Conservation (phyloP, 2,888 invertebrate genomes). For the Zele albiditarsus region DNA sequence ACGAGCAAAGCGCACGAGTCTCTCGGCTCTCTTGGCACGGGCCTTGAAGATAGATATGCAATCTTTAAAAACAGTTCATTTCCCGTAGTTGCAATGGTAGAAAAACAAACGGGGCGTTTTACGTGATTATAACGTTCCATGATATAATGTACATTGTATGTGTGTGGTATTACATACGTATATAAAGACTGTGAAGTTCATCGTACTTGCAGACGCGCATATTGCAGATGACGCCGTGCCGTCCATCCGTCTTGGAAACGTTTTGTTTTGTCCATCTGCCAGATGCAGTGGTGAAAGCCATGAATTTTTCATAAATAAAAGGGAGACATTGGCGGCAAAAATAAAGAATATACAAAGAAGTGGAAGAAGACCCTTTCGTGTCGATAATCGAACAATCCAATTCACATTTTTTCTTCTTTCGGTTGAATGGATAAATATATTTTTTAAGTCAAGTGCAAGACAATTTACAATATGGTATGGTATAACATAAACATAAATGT, state of each 20-base stretch:
- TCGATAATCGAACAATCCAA: not conserved
- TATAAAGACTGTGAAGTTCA: slow-evolving; percentile 22
- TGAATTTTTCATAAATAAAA: slow-evolving; percentile 34
- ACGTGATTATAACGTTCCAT: slow-evolving; percentile 4
- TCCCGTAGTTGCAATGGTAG: slow-evolving; percentile 24
- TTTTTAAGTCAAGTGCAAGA: not conserved
- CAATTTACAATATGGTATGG: not conserved
- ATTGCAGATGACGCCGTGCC: slow-evolving; percentile 41
- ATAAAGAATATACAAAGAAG: not conserved
- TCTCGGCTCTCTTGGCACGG: not conserved
- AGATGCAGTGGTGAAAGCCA: slow-evolving; percentile 30
- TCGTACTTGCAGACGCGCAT: slow-evolving; percentile 31
- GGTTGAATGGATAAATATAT: not conserved
- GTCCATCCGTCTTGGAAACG: slow-evolving; percentile 4
- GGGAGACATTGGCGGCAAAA: not conserved
- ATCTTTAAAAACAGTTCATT: slow-evolving; percentile 33
- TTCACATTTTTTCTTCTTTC: not conserved
- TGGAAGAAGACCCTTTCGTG: not conserved
- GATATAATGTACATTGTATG: not conserved
- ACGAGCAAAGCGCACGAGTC: slow-evolving; percentile 30
- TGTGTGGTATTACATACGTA: not conserved
- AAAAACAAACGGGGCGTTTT: slow-evolving; percentile 23
- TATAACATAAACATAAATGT: not conserved
- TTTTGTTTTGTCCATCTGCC: slow-evolving; percentile 35
- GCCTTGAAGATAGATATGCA: slow-evolving; percentile 5